Evolutionary conservation across 2,888 invertebrate species (phyloP).

Genomic region (Elegia similella): DNA sequence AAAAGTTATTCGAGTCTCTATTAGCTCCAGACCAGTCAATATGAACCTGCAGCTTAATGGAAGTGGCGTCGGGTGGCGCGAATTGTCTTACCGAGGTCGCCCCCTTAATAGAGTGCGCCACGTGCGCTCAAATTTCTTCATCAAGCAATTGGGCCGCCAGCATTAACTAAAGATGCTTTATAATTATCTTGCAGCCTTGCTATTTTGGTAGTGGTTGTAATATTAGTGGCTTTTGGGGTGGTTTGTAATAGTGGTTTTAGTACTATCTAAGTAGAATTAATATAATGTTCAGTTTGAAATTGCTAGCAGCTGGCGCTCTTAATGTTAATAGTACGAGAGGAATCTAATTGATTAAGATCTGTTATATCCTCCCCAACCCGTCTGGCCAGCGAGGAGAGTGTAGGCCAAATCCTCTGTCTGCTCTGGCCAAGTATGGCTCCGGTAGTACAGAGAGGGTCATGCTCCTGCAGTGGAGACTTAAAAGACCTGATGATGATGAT

Average conservation of each 20-base stretch:
- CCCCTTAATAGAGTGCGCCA: conserved; percentile 19
- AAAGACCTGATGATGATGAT: too few relatives aligned
- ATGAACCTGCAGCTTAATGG: conserved; percentile 10
- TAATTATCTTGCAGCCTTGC: conserved; percentile 5
- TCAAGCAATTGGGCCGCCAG: conserved; percentile 30
- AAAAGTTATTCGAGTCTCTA: conserved; percentile 11
- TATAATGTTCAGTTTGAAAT: background rate
- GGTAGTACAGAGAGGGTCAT: too few relatives aligned
- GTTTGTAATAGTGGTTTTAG: conserved; percentile 11
- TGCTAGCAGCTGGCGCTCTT: background rate
- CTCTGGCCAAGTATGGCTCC: too few relatives aligned
- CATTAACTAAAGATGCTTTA: conserved; percentile 14
- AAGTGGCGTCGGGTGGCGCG: conserved; percentile 25
- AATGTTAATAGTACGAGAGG: background rate
- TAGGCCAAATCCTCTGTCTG: too few relatives aligned
- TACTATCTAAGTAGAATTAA: background rate
- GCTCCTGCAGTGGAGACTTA: too few relatives aligned
- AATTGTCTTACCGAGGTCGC: conserved; percentile 24
- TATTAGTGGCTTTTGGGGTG: conserved; percentile 2
- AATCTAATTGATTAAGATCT: too few relatives aligned
- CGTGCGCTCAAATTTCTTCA: conserved; percentile 26
- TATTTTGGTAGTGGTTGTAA: background rate
- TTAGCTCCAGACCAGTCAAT: conserved; percentile 10
- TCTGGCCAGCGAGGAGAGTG: too few relatives aligned
- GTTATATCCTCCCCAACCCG: too few relatives aligned